Evolutionary conservation across 2,113 vertebrate species (phyloP), one percentile per base, ranked within the genome.

Genomic region (Amblyopsis rosae): DNA sequence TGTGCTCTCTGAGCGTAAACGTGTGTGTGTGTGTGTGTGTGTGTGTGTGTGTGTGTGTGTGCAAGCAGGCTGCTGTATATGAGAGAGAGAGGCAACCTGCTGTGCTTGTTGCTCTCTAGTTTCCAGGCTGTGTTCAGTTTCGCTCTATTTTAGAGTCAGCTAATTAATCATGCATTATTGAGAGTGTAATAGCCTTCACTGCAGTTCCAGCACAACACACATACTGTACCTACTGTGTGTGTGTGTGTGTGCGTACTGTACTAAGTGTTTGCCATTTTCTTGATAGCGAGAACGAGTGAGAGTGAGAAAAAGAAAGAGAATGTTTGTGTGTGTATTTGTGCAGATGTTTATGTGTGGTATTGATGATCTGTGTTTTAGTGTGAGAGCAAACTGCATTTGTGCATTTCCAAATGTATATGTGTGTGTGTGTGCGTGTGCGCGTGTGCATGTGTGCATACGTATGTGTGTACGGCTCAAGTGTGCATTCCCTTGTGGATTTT

Each of bases 131-230:
- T 84, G 83, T 81, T 91, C 88, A 75, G 88, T 90, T 93, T 92
- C 90, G 77, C 86, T 86, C 88, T 89, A 70, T 91, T 92, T 91
- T 81, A 86, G 83, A 86, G 85, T 81, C 75, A 70, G 69, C 86
- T 92, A 91, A 92, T 93, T 91, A 92, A 90, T 90, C 91, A 93
- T 93, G 84, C 86, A 92, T 93, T 93, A 91, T 93, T 92, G 85
- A 93, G 82, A 84, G 84, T 82, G 85, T 88, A 84, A 85, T 80
- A 82, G 77, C 78, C 90, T 82, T 87, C 77, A 82, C 84, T 88
- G 82, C 82, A 81, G 82, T 82, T 79, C 76, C 76, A 69, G 73
- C 78, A 85, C 79, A 80, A 75, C 63, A 79, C 75, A 82, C 63
- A 74, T 75, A 33, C 63, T 67, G 69, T 41, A 74, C 69, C 46